Base-by-base conservation (phyloP, 2,888 invertebrate genomes). In the Amblyteles armatorius region DNA sequence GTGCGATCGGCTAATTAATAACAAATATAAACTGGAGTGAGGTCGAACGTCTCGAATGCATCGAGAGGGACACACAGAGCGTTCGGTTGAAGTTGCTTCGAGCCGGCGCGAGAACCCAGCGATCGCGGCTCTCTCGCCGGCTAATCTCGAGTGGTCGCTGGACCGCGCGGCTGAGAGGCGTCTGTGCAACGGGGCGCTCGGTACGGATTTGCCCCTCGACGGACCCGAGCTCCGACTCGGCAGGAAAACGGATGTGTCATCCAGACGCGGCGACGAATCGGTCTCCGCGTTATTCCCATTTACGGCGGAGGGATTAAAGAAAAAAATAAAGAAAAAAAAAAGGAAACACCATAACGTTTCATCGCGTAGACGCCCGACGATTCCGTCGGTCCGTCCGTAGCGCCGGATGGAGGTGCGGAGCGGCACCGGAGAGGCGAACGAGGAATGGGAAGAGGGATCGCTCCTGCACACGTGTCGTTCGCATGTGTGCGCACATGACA, bases 271-370 rank as follows among this genome's bases (percentile, higher is more conserved):
- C 57, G 72, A 71, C 67, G 60, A 72, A 86, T 81, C 69, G 84
- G 88, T 83, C 86, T 88, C 87, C 86, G 86, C 86, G 86, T 88
- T 89, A 89, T 89, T 90, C 87, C 90, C 90, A 88, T 91, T 88
- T 89, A 90, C 83, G 91, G 90, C 33, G 48, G 52, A 19, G 9
- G 22, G 29, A 11, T 63, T 16, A 16, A 33, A 33, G 2, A 33
- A 44, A 74, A 29, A 65, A 63, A 33, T 1, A 44, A 73, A 74
- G 73, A 69, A 79, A 33, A 83, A 52, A 33, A 50, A 3, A 44
- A 44, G 4, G 4, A 77, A 52, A 73, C 55, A 29, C 36, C 55
- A 29, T 60, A 79, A 83, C 29, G 60, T 52, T 74, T 44, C 79
- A 63, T 68, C 68, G 60, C 68, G 60, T 60, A 67, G 36, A 73